Evolutionary conservation across 2,888 invertebrate genomes (phyloP).

Genomic region (Agrotis ipsilon): DNA sequence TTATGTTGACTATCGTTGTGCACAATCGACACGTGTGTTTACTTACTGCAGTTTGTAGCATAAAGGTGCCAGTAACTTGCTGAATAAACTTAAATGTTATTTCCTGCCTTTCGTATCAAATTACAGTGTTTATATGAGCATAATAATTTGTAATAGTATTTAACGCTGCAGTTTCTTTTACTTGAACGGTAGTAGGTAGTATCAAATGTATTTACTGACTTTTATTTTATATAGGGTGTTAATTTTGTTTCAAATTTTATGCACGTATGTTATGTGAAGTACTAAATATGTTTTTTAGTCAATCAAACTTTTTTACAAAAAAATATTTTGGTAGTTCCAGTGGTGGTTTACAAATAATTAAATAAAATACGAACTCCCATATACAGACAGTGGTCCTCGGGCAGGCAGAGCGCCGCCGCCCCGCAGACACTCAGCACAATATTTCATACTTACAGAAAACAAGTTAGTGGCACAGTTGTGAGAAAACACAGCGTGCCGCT

Average conservation of each 20-base stretch:
- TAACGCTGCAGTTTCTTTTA: background rate
- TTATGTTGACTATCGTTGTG: conserved; percentile 24
- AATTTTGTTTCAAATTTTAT: too few relatives aligned
- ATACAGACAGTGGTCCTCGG: conserved; percentile 28
- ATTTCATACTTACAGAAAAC: conserved; percentile 84
- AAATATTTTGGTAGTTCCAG: background rate
- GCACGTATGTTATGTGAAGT: too few relatives aligned
- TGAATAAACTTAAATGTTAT: conserved; percentile 14
- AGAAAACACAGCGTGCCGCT: conserved; percentile 76
- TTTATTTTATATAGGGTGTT: too few relatives aligned
- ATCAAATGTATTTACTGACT: too few relatives aligned
- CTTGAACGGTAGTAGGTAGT: too few relatives aligned
- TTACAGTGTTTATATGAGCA: background rate
- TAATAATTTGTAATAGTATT: background rate
- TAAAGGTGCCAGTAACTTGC: background rate
- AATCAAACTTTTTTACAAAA: too few relatives aligned
- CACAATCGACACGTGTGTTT: conserved; percentile 27
- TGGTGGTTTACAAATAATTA: background rate
- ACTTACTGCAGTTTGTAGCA: conserved; percentile 31
- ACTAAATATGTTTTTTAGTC: too few relatives aligned
- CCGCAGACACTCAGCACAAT: conserved; percentile 72
- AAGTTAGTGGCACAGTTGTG: conserved; percentile 72
- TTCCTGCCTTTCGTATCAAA: conserved; percentile 35
- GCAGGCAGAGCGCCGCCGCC: conserved; percentile 48
- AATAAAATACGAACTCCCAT: conserved; percentile 11